Percentiles rank a stretch among this genome's conserved stretches.
phyloP scores from a whole-genome alignment of 2,888 invertebrate genomes.

The Conistra vaccinii region DNA sequence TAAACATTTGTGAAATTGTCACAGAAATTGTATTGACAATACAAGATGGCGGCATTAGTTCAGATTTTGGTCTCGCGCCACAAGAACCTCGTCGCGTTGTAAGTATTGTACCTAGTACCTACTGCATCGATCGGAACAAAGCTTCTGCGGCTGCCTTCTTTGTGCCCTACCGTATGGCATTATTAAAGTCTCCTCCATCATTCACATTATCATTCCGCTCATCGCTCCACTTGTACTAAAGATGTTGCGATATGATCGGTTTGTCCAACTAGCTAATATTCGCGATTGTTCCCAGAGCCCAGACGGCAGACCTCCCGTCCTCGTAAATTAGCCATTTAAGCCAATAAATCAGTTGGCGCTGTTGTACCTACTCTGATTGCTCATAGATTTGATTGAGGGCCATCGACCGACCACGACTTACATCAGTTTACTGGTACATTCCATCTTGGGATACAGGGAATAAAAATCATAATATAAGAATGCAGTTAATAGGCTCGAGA shows the following conservation, averaged over 20 bases:
- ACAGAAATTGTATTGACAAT: not conserved
- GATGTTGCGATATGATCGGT: not conserved
- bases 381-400: constrained; percentile 30
- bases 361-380: constrained; percentile 11
- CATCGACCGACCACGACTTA: not conserved
- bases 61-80: too few species aligned
- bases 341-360: constrained; percentile 59
- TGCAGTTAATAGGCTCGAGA: not conserved
- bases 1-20: not conserved
- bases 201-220: constrained; percentile 16
- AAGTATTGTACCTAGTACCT: too few species aligned
- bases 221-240: not conserved
- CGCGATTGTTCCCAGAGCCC: constrained; percentile 34
- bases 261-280: not conserved
- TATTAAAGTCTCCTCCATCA: constrained; percentile 4
- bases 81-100: too few species aligned
- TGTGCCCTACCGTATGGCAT: not conserved
- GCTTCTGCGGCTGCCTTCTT: not conserved
- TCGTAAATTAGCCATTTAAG: constrained; percentile 54
- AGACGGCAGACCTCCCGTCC: constrained; percentile 10
- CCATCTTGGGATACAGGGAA: not conserved
- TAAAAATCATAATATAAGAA: not conserved
- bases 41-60: not conserved
- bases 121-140: not conserved
- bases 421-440: not conserved